Base-by-base conservation (phyloP, 2,113 vertebrate species). In the Clarias magur region DNA sequence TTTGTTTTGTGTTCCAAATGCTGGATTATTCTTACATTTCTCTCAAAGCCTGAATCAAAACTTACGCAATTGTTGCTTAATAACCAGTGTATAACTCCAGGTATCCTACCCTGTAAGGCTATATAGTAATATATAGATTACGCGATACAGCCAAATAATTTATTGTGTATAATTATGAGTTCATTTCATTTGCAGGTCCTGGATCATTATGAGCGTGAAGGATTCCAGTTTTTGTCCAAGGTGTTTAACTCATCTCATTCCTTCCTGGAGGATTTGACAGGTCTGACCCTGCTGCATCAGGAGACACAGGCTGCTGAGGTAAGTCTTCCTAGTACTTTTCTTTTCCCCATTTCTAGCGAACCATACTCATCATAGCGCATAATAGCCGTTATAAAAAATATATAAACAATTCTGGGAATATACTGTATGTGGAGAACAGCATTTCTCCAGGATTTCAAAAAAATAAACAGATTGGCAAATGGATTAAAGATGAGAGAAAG, bases 231-330 rank as follows among this genome's bases (percentile, higher is more conserved):
- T 93, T 94, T 99, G 53, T 96, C 95, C 4, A 96, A 98, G 89
- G 98, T 99, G 91, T 99, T 99, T 92, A 98, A 99, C 94, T 99
- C 98, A 48, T 98, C 98, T n/a, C 98, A 99, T 95, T 98, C 98
- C 62, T 99, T 98, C 95, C 95, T 99, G 91, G 98, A 99, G 93
- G 98, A 99, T 91, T 94, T 99, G 92, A 99, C 98, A 0, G 98
- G 98, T 34, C 96, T 99, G 62, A 99, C 98, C 0, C 92, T 98
- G 90, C 92, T 99, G 30, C 98, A 99, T 88, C 98, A 99, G 93
- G 98, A 99, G 93, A 99, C 98, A 0, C 98, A 99, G 91, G 97
- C 97, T 68, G 98, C 98, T 38, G 98, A 99, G 98, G 98, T 99
- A 25, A 78, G 88, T 54, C 54, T 56, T 80, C 72, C 17, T 75